phyloP scores from a whole-genome alignment of 30 jellyfish, hydroid and myxozoan species.

The Hydractinia echinata region DNA sequence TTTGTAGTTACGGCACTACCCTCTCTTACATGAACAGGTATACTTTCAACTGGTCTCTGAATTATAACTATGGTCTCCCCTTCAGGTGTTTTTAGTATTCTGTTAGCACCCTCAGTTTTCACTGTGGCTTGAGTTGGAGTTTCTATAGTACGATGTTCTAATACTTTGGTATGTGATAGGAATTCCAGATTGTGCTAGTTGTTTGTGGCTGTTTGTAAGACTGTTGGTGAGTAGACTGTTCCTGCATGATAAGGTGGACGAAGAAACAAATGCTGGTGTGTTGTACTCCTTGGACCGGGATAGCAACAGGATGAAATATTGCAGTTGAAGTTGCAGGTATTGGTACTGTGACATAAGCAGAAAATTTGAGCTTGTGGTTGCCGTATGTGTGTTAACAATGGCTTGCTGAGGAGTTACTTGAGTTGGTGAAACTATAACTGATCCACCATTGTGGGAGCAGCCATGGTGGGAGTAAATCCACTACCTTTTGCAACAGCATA shows the following conservation, averaged over 20 bases:
- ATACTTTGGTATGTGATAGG: constrained; percentile 43
- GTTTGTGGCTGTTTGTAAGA: constrained; percentile 37
- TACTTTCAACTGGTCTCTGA: constrained; percentile 38
- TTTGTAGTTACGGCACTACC: constrained; percentile 17
- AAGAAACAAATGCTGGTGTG: constrained; percentile 87
- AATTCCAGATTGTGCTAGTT: constrained; percentile 35
- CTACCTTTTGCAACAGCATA: constrained; percentile 58
- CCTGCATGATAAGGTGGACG: constrained; percentile 93
- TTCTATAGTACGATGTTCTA: constrained; percentile 84
- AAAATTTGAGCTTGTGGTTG: constrained; percentile 38
- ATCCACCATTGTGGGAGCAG: constrained; percentile 52
- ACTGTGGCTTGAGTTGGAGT: constrained; percentile 45
- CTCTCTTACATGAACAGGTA: constrained; percentile 38
- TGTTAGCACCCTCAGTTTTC: constrained; percentile 40
- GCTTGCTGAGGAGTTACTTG: constrained; percentile 69
- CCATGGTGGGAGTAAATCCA: constrained; percentile 51
- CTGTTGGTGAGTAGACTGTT: constrained; percentile 63
- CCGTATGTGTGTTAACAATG: constrained; percentile 22
- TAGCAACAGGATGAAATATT: constrained; percentile 96
- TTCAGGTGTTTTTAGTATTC: constrained; percentile 43
- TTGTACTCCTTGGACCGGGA: constrained; percentile 97
- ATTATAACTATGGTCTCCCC: constrained; percentile 46
- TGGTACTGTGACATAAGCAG: constrained; percentile 95
- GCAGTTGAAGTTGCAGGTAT: constrained; percentile 96
- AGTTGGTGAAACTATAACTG: constrained; percentile 91